Conservation (phyloP, 2,888 invertebrate genomes). For the Epinotia bilunana region DNA sequence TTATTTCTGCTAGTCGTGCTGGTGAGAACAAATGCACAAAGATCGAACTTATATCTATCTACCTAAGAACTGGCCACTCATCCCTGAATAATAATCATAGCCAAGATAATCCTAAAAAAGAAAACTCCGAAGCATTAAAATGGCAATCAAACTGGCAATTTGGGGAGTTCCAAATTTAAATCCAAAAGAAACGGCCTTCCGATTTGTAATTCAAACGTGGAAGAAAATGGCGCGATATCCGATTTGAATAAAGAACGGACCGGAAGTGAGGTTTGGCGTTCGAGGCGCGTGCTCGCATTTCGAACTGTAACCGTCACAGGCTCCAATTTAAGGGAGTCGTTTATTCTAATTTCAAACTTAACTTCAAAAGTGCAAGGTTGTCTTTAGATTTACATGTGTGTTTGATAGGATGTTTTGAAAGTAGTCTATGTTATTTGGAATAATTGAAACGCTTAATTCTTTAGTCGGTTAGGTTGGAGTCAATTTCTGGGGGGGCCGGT, state of each 20-base stretch:
- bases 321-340: not conserved
- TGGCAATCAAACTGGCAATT: slow-evolving; percentile 81
- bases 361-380: not conserved
- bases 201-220: slow-evolving; percentile 82
- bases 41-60: slow-evolving; percentile 15
- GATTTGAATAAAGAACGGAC: slow-evolving; percentile 73
- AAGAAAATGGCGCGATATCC: slow-evolving; percentile 73
- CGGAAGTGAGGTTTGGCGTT: slow-evolving; percentile 47
- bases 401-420: slow-evolving; percentile 6
- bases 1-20: no score
- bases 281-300: slow-evolving; percentile 43
- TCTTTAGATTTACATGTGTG: not conserved
- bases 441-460: slow-evolving; percentile 56
- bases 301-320: slow-evolving; percentile 22
- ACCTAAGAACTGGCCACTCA: slow-evolving; percentile 49
- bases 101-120: slow-evolving; percentile 62
- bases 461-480: slow-evolving; percentile 49
- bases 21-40: not conserved
- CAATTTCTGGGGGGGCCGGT: slow-evolving; percentile 48
- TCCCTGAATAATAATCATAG: slow-evolving; percentile 55
- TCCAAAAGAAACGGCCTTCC: slow-evolving; percentile 75
- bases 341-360: slow-evolving; percentile 17
- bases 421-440: slow-evolving; percentile 39
- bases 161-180: slow-evolving; percentile 73
- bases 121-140: slow-evolving; percentile 76